These are phyloP conservation scores for Nilaparvata lugens DNA, from an alignment of 1,140 invertebrate species.

Conservation along the genomic window DNA sequence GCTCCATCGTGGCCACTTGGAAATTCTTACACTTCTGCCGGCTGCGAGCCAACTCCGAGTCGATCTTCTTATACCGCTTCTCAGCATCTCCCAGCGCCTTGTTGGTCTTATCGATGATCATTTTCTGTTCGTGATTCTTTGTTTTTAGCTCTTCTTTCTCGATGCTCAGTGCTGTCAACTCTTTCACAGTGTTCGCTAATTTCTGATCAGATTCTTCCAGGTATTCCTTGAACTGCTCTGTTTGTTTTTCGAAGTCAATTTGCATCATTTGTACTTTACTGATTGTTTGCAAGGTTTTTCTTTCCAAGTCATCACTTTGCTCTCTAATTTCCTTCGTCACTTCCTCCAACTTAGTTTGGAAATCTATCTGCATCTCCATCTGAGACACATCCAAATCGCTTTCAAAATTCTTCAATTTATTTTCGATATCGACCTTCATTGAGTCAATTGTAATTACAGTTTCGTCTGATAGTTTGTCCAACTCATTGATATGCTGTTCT, in stretches of 20 bases:
- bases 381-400: not conserved
- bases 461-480: not conserved
- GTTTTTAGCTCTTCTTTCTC: not conserved
- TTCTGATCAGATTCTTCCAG: not conserved
- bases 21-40: not conserved
- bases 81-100: not conserved
- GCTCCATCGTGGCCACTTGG: not conserved
- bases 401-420: not conserved
- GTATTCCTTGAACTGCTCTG: not conserved
- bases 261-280: not conserved
- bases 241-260: not conserved
- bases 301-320: not conserved
- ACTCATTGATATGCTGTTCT: not conserved
- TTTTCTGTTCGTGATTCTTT: not conserved
- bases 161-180: not conserved
- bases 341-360: not conserved
- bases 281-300: not conserved
- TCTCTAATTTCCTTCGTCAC: not conserved
- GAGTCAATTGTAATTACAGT: not conserved
- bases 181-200: not conserved
- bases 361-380: not conserved
- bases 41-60: not conserved
- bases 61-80: not conserved
- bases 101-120: not conserved
- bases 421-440: not conserved